Evolutionary conservation across 2,113 vertebrate species (phyloP).

Genomic region (Laterallus jamaicensis): DNA sequence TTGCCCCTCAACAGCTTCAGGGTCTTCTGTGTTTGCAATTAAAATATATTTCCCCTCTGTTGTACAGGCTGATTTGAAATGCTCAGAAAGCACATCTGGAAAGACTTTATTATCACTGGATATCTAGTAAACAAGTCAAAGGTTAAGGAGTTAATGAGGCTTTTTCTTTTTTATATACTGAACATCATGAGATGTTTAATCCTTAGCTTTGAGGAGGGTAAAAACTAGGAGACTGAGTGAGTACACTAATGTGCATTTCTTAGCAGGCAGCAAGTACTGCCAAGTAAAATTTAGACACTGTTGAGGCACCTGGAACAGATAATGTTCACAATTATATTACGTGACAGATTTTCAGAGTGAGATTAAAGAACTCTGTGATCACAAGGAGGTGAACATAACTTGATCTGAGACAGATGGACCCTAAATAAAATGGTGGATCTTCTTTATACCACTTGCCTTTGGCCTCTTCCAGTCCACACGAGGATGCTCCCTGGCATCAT

Average conservation of each 20-base stretch:
- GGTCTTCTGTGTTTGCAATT: not conserved
- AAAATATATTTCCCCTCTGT: not conserved
- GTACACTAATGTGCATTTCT: not conserved
- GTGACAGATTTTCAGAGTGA: not conserved
- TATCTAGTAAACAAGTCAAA: slow-evolving; percentile 11
- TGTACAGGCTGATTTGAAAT: not conserved
- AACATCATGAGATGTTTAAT: not conserved
- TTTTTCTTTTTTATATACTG: not conserved
- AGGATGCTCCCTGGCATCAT: slow-evolving; percentile 91
- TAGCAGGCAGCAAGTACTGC: not conserved
- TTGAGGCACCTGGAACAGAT: not conserved
- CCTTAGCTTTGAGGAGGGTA: not conserved
- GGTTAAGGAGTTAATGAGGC: not conserved
- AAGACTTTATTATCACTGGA: not conserved
- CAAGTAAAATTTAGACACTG: not conserved
- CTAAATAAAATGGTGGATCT: fast-evolving
- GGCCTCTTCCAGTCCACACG: slow-evolving; percentile 89
- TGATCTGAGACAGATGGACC: not conserved
- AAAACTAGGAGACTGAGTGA: not conserved
- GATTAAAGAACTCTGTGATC: not conserved
- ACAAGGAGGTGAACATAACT: not conserved
- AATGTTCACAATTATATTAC: not conserved
- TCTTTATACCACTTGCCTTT: slow-evolving; percentile 79
- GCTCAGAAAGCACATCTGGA: not conserved
- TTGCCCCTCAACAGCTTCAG: not conserved